Percentiles rank a stretch among this genome's conserved stretches.
Evolutionary conservation across 2,888 invertebrate species (phyloP).

Genomic region (Magallana nippona): DNA sequence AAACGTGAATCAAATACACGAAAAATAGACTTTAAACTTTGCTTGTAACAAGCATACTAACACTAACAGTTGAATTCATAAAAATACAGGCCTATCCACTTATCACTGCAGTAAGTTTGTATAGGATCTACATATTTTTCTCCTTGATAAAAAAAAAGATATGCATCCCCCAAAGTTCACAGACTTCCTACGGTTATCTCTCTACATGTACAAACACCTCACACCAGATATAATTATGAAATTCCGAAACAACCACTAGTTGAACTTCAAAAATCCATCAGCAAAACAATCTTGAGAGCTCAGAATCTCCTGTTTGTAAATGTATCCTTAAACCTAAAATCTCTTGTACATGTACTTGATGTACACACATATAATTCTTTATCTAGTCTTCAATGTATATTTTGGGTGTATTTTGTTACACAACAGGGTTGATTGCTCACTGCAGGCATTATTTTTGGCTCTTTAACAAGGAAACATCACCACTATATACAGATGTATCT

Average conservation of each 20-base stretch:
- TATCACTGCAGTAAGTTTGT: not conserved
- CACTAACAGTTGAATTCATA: not conserved
- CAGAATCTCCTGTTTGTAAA: too few relatives aligned
- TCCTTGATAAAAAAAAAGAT: not conserved
- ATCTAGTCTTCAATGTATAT: not conserved
- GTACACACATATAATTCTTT: not conserved
- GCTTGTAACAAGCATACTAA: not conserved
- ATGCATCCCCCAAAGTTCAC: not conserved
- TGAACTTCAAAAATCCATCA: too few relatives aligned
- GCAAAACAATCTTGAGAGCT: too few relatives aligned
- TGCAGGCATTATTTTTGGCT: not conserved
- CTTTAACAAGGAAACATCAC: not conserved
- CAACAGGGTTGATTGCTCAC: not conserved
- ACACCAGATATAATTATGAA: too few relatives aligned
- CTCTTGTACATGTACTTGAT: too few relatives aligned
- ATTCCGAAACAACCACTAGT: too few relatives aligned
- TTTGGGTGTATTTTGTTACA: not conserved
- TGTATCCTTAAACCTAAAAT: too few relatives aligned
- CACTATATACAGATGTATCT: not conserved
- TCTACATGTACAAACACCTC: not conserved
- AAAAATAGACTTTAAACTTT: conserved; percentile 28
- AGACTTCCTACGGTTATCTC: not conserved
- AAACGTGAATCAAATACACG: not conserved
- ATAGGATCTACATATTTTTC: not conserved
- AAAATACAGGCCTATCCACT: not conserved